Percentiles rank a stretch among this genome's conserved stretches.
These are phyloP conservation scores for Alectura lathami DNA, from an alignment of 2,113 vertebrate species.

Conservation along the genomic window DNA sequence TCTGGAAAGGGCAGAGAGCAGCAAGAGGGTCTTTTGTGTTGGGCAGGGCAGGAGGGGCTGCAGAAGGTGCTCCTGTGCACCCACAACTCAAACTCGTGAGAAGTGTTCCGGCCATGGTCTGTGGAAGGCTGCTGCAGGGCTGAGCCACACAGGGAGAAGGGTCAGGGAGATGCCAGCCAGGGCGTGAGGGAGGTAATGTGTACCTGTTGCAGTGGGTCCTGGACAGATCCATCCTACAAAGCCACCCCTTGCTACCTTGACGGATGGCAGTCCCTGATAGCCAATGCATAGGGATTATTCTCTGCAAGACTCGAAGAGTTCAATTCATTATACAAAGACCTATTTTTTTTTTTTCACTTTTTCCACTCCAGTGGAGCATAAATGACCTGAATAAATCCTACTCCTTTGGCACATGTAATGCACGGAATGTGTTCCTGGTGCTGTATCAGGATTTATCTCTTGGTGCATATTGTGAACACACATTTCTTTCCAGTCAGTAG, in stretches of 20 bases:
- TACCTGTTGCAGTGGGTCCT: not conserved
- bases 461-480: constrained; percentile 57
- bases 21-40: not conserved
- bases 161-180: accelerated
- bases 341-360: constrained; percentile 25
- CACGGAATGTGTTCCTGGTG: constrained; percentile 26
- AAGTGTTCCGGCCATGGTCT: accelerated
- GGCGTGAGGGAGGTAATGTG: not conserved
- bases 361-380: constrained; percentile 67
- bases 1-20: not conserved
- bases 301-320: not conserved
- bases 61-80: not conserved
- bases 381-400: constrained; percentile 68
- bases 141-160: accelerated
- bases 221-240: not conserved
- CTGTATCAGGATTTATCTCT: constrained; percentile 70
- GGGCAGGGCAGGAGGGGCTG: not conserved
- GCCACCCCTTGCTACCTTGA: not conserved
- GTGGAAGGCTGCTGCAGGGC: not conserved
- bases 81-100: no score
- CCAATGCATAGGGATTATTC: not conserved
- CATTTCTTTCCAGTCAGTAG: constrained; percentile 67
- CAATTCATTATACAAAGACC: constrained; percentile 46
- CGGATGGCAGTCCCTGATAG: not conserved
- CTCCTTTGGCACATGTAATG: constrained; percentile 63